These are phyloP conservation scores for Oasisia sp. DNA, from an alignment of 2,888 invertebrate genomes.

Conservation along the genomic window DNA sequence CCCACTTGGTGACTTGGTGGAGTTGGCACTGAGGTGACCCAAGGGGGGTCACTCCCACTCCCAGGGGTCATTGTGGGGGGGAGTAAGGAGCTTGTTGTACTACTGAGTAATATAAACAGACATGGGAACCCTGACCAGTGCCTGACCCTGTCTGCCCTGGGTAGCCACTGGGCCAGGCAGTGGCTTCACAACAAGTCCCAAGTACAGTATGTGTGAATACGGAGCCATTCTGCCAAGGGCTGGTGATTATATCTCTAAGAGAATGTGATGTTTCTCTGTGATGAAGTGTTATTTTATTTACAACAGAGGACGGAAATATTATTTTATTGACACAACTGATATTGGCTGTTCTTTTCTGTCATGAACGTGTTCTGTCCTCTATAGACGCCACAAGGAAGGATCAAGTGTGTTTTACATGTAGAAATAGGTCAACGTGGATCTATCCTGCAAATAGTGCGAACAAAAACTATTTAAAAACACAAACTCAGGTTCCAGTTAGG, in stretches of 20 bases:
- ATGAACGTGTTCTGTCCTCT: not conserved
- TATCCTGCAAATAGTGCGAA: not conserved
- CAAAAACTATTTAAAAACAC: not conserved
- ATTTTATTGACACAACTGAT: not conserved
- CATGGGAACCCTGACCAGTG: not conserved
- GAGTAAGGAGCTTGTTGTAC: not conserved
- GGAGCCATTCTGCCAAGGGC: not conserved
- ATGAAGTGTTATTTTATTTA: too few species aligned
- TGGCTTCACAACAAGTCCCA: not conserved
- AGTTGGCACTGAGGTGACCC: not conserved
- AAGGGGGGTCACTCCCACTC: not conserved
- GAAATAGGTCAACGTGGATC: not conserved
- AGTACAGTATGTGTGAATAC: not conserved
- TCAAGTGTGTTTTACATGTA: not conserved
- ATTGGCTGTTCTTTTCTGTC: not conserved
- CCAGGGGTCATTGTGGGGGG: not conserved
- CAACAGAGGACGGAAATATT: not conserved
- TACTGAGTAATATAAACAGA: not conserved
- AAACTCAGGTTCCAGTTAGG: not conserved
- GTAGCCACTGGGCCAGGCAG: not conserved
- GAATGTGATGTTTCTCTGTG: not conserved
- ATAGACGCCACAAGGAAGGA: not conserved
- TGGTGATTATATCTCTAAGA: not conserved
- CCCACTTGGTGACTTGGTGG: too few species aligned
- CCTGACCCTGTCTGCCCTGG: not conserved